Evolutionary conservation across 1,140 invertebrate species (phyloP).

Genomic region (Sitophilus oryzae): DNA sequence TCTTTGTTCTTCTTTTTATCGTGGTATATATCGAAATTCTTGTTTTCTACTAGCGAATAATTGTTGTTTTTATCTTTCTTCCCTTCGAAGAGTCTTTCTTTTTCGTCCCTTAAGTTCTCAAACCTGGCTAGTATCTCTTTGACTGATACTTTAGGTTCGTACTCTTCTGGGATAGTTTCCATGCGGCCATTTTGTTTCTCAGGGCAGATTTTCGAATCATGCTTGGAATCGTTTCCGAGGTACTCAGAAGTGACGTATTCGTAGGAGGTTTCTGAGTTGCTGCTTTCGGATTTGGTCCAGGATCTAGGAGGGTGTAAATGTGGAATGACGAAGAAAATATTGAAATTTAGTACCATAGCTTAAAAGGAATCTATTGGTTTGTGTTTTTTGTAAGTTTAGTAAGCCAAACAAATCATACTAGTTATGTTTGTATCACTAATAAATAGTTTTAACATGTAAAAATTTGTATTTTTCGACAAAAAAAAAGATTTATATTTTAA

Average conservation of each 20-base stretch:
- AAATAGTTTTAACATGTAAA: no score
- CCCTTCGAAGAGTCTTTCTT: constrained; percentile 14
- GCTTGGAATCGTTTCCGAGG: constrained; percentile 6
- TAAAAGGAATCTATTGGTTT: no score
- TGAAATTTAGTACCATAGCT: constrained; percentile 17
- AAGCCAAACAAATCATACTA: no score
- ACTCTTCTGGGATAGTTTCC: constrained; percentile 76
- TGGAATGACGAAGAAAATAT: constrained; percentile 10
- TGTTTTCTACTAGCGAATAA: constrained; percentile 1
- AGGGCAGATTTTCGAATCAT: no score
- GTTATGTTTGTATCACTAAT: no score
- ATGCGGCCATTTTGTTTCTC: constrained; percentile 51
- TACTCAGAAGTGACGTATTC: constrained; percentile 32
- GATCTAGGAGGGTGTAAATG: constrained; percentile 22
- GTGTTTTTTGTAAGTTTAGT: no score
- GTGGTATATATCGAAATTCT: constrained; percentile 5
- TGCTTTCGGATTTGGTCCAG: constrained; percentile 39
- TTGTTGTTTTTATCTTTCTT: constrained; percentile 29
- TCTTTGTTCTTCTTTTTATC: not conserved
- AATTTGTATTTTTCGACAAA: no score
- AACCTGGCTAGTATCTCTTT: constrained; percentile 73
- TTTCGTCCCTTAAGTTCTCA: constrained; percentile 55
- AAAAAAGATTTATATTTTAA: no score
- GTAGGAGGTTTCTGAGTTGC: constrained; percentile 35
- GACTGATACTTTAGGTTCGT: constrained; percentile 70